These are phyloP conservation scores for Frankliniella fusca DNA, from an alignment of 2,888 invertebrate species.

Conservation along the genomic window DNA sequence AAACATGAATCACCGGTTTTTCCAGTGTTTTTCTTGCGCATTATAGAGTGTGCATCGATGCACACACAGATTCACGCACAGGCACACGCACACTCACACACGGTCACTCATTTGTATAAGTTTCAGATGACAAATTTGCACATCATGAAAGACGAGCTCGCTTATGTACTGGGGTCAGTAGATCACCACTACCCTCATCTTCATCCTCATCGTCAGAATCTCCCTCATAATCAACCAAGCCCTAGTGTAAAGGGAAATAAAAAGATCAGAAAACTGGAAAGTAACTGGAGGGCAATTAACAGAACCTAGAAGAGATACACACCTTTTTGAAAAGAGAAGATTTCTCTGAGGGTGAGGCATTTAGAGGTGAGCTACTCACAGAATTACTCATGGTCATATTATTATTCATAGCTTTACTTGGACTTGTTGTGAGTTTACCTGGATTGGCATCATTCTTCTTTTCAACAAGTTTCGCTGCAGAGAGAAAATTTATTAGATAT, in stretches of 20 bases:
- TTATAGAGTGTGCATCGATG: background rate
- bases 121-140: background rate
- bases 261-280: background rate
- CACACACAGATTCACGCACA: background rate
- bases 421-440: slow-evolving; percentile 41
- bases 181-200: slow-evolving; percentile 49
- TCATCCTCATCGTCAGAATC: slow-evolving; percentile 95
- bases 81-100: background rate
- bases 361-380: slow-evolving; percentile 40
- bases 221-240: slow-evolving; percentile 94
- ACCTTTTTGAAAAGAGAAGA: slow-evolving; percentile 53
- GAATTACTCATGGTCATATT: slow-evolving; percentile 39
- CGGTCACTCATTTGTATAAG: background rate
- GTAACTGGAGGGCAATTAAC: background rate
- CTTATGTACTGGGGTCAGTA: slow-evolving; percentile 60
- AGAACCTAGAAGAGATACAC: slow-evolving; percentile 38
- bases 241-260: slow-evolving; percentile 34
- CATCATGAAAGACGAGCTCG: slow-evolving; percentile 73
- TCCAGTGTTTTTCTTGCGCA: slow-evolving; percentile 14
- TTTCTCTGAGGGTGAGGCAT: slow-evolving; percentile 47
- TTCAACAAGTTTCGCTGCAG: slow-evolving; percentile 62
- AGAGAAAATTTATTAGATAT: slow-evolving; percentile 27
- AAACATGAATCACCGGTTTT: slow-evolving; percentile 6
- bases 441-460: slow-evolving; percentile 55
- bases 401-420: slow-evolving; percentile 44